Percentiles rank a stretch among this genome's conserved stretches.
These are phyloP conservation scores for Diarsia rubi DNA, from an alignment of 2,888 invertebrate genomes.

Conservation along the genomic window DNA sequence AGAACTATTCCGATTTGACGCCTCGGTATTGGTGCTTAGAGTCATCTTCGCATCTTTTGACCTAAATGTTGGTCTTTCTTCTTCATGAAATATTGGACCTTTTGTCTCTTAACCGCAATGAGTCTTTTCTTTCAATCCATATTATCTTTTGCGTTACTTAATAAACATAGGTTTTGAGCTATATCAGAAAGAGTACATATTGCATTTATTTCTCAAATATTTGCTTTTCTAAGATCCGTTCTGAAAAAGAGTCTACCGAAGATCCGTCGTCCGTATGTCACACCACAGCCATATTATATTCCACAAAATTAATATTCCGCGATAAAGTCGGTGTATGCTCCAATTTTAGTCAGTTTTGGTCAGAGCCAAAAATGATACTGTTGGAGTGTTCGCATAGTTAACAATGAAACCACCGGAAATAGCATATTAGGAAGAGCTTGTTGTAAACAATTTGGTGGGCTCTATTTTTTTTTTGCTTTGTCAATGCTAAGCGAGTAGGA, in stretches of 20 bases:
- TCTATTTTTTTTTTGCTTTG: constrained; percentile 24
- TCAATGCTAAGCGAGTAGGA: too few relatives aligned
- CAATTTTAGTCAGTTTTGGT: constrained; percentile 32
- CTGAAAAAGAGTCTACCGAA: constrained; percentile 5
- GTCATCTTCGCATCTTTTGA: constrained; percentile 6
- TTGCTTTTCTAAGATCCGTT: background rate
- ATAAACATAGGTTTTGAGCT: background rate
- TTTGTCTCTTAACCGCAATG: background rate
- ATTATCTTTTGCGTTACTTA: background rate
- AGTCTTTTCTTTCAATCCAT: background rate
- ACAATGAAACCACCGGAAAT: constrained; percentile 50
- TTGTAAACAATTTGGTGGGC: constrained; percentile 39
- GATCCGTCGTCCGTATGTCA: background rate
- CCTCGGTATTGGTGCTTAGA: constrained; percentile 18
- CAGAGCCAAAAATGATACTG: constrained; percentile 42
- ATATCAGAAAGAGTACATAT: background rate
- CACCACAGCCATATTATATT: background rate
- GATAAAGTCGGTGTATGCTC: constrained; percentile 29
- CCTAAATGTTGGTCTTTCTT: constrained; percentile 20
- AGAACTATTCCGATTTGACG: constrained; percentile 53
- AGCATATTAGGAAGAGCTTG: constrained; percentile 42
- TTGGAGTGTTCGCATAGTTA: constrained; percentile 27
- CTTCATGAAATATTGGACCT: background rate
- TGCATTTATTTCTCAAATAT: background rate
- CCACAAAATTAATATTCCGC: constrained; percentile 19